phyloP scores from a whole-genome alignment of 2,888 invertebrate species.

The Lampropteryx suffumata region DNA sequence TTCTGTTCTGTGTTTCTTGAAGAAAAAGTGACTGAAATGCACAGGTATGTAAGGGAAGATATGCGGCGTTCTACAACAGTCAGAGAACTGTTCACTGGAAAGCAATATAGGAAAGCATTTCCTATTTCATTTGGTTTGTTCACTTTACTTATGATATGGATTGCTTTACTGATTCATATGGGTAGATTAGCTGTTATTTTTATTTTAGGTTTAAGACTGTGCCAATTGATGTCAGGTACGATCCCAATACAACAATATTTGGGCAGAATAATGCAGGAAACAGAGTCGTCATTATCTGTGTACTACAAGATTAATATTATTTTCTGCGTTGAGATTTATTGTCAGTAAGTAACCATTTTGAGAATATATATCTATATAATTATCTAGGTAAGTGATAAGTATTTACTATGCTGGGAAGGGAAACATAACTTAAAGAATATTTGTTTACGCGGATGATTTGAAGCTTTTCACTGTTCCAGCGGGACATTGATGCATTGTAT shows the following conservation, averaged over 20 bases:
- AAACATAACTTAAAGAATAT: no score
- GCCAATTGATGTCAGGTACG: slow-evolving; percentile 54
- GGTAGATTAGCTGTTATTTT: no score
- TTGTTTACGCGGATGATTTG: no score
- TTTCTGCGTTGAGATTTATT: slow-evolving; percentile 52
- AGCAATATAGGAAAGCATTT: slow-evolving; percentile 68
- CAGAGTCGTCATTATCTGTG: slow-evolving; percentile 43
- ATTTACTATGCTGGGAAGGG: no score
- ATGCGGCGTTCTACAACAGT: slow-evolving; percentile 65
- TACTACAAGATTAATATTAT: slow-evolving; percentile 51
- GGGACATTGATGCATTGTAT: no score
- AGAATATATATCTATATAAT: no score
- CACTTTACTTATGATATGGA: no score
- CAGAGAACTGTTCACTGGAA: slow-evolving; percentile 69
- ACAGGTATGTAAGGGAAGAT: slow-evolving; percentile 66
- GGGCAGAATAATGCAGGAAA: slow-evolving; percentile 57
- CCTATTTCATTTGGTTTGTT: slow-evolving; percentile 56
- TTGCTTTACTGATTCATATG: no score
- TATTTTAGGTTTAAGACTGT: slow-evolving; percentile 52
- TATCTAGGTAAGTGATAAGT: no score
- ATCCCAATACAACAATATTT: slow-evolving; percentile 57
- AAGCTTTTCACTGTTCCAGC: no score
- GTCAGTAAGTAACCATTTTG: slow-evolving; percentile 49
- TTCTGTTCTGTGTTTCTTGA: slow-evolving; percentile 42
- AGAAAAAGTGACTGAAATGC: slow-evolving; percentile 46